phyloP scores from a whole-genome alignment of 2,888 invertebrate genomes.

The Cyclophora punctaria region DNA sequence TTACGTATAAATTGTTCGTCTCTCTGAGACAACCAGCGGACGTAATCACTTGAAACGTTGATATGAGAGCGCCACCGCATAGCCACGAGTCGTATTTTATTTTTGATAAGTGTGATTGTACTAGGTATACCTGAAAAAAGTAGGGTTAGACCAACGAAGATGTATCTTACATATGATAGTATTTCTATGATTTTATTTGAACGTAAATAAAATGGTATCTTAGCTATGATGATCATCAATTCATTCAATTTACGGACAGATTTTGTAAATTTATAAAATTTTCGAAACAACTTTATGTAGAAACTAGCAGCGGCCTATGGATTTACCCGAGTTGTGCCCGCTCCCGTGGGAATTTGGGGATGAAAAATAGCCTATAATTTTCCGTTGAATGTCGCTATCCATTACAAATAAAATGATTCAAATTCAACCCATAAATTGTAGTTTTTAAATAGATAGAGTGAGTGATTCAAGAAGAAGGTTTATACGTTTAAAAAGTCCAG shows the following conservation, averaged over 20 bases:
- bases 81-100: conserved; percentile 3
- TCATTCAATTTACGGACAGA: not conserved
- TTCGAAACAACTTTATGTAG: not conserved
- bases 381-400: too few relatives aligned
- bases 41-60: conserved; percentile 19
- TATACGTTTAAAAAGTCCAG: too few relatives aligned
- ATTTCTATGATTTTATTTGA: not conserved
- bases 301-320: not conserved
- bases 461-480: too few relatives aligned
- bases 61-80: conserved; percentile 11
- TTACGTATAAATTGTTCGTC: conserved; percentile 21
- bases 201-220: not conserved
- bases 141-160: not conserved
- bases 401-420: too few relatives aligned
- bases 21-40: conserved; percentile 30
- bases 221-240: not conserved
- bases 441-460: too few relatives aligned
- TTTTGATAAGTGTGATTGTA: not conserved
- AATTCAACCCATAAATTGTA: too few relatives aligned
- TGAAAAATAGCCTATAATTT: not conserved
- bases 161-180: not conserved
- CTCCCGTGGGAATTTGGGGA: not conserved
- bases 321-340: too few relatives aligned
- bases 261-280: not conserved
- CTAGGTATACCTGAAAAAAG: conserved; percentile 1